A percentile compares a stretch with the other conserved stretches of the same genome.
phyloP scores from a whole-genome alignment of 2,888 invertebrate genomes.

The Catocala fraxini region DNA sequence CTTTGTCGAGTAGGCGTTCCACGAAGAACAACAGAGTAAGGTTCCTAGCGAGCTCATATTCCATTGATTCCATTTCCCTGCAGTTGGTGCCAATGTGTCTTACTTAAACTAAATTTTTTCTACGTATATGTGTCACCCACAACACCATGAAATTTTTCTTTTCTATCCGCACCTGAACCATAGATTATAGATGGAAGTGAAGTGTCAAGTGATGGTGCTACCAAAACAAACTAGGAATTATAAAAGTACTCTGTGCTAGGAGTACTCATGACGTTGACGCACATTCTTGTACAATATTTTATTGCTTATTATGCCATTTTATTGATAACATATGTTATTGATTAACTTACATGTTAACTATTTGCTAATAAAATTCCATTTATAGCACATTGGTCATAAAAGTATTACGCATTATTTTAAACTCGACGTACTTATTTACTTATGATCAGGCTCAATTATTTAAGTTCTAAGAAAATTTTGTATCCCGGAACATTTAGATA shows the following conservation, averaged over 20 bases:
- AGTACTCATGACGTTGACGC: conserved; percentile 26
- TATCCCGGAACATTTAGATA: no score
- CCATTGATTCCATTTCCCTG: conserved; percentile 95
- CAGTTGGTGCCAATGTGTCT: conserved; percentile 85
- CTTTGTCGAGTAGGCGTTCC: conserved; percentile 98
- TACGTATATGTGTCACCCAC: conserved; percentile 88
- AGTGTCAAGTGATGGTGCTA: conserved; percentile 56
- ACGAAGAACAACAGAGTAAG: conserved; percentile 99
- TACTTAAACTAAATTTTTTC: conserved; percentile 85
- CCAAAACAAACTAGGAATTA: conserved; percentile 33
- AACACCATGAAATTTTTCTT: conserved; percentile 87
- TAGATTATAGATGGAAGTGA: conserved; percentile 72
- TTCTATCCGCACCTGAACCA: conserved; percentile 71
- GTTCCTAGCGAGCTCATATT: conserved; percentile 97
- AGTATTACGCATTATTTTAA: no score
- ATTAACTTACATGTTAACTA: background rate
- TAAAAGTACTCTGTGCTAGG: no score
- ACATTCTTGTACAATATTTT: background rate
- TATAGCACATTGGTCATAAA: no score
- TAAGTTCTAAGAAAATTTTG: no score
- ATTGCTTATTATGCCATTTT: background rate
- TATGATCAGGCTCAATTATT: no score
- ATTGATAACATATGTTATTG: background rate
- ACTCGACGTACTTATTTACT: no score
- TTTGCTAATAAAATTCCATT: background rate